Percentiles rank a stretch among this genome's conserved stretches.
Conservation (phyloP, 2,797 vertebrate genomes). For the Aphelocoma californica region DNA sequence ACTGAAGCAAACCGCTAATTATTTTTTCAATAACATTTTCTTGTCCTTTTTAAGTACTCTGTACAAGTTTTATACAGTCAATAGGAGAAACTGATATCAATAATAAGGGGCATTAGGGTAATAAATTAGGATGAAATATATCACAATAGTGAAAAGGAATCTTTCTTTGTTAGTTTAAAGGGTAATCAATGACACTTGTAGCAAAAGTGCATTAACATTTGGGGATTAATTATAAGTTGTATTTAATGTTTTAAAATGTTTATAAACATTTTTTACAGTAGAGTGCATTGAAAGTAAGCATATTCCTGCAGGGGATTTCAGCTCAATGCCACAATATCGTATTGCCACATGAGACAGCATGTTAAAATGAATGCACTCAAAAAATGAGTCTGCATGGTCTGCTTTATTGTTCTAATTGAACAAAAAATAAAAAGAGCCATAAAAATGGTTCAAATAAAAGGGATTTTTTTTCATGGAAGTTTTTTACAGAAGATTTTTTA, state of each 20-base stretch:
- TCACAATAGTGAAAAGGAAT: not conserved
- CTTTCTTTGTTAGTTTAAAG: not conserved
- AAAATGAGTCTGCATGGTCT: not conserved
- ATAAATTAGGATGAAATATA: not conserved
- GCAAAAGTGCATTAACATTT: not conserved
- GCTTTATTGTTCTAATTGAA: not conserved
- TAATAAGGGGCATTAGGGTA: not conserved
- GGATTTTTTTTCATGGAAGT: not conserved
- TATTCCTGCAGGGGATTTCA: not conserved
- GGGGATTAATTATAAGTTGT: not conserved
- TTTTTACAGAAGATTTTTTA: not conserved
- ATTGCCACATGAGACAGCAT: not conserved
- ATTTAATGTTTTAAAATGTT: not conserved
- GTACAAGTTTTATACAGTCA: not conserved
- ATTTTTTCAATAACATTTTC: not conserved
- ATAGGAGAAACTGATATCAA: not conserved
- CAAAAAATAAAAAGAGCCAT: not conserved
- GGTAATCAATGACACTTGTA: not conserved
- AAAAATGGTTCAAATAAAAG: not conserved
- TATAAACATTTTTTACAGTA: not conserved
- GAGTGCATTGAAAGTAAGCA: not conserved
- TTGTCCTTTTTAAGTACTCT: not conserved
- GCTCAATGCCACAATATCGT: not conserved
- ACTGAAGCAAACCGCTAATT: not conserved
- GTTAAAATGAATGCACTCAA: not conserved